Evolutionary conservation across 2,113 vertebrate genomes (phyloP), one percentile per base, ranked within the genome.

Genomic region (Thalassarche chlororhynchos): DNA sequence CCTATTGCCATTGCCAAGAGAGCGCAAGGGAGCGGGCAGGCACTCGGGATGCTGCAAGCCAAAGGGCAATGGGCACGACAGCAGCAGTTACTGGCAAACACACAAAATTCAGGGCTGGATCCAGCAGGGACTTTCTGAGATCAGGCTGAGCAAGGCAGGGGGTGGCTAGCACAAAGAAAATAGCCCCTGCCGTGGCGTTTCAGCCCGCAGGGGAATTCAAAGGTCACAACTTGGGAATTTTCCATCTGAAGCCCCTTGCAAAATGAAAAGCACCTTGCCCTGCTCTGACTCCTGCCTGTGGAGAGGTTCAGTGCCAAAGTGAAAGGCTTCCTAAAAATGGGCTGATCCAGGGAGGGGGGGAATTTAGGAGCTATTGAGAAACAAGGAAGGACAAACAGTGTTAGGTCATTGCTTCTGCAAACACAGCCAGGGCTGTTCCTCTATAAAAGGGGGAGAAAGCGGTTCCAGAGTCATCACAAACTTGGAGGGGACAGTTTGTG

Each of bases 401-500:
- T 97, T 97, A 97, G 97, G 97, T 98, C 97, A 97, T 96, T 87
- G 89, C 95, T 97, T 96, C 83, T 98, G 97, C 98, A 98, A 98
- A 97, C 92, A 92, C 75, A 71, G 96, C 95, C 90, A 93, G 83
- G 55, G 83, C 75, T 64, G 77, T 58, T 90, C n/a, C 60, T 88
- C 97, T 98, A 98, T 98, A 98, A 97, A 98, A 98, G 58, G 84
- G 87, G 51, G 32, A 75, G 88, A 71, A 88, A 96, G 87, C 47
- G 2, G 89, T 36, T 86, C 47, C 75, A 79, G 84, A 97, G 94
- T 92, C 88, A 96, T 94, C 95, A 96, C 95, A 96, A 96, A 84
- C 91, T 28, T 14, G 40, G 95, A 94, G 93, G 93, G 96, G 93
- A 84, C 80, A 20, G 94, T 95, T 97, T 98, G 96, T 97, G 97